Evolutionary conservation across 2,797 vertebrate genomes (phyloP).

Genomic region (Intellagama lesueurii): DNA sequence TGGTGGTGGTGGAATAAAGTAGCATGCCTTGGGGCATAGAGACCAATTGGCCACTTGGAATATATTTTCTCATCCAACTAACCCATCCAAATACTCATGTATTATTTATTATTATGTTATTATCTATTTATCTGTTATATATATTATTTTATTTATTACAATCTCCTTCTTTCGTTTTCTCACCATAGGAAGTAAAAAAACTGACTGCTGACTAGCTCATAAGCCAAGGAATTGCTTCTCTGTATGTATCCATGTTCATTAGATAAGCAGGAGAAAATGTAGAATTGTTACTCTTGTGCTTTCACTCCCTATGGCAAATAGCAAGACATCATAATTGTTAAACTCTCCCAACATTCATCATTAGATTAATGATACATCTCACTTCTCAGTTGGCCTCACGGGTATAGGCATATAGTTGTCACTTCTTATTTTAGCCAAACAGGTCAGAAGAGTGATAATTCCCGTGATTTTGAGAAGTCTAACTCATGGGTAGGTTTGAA

Average conservation of each 20-base stretch:
- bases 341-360: slow-evolving; percentile 49
- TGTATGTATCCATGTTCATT: slow-evolving; percentile 46
- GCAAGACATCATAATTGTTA: slow-evolving; percentile 60
- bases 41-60: not conserved
- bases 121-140: slow-evolving; percentile 30
- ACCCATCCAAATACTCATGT: not conserved
- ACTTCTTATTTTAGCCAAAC: slow-evolving; percentile 32
- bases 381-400: slow-evolving; percentile 46
- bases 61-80: slow-evolving; percentile 35
- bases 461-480: slow-evolving; percentile 43
- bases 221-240: slow-evolving; percentile 43
- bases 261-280: slow-evolving; percentile 30
- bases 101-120: too few relatives aligned
- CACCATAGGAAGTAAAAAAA: slow-evolving; percentile 42
- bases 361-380: slow-evolving; percentile 58
- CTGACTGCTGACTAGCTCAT: slow-evolving; percentile 63
- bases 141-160: too few relatives aligned
- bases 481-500: not conserved
- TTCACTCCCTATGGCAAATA: slow-evolving; percentile 49
- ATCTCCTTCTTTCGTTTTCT: slow-evolving; percentile 57
- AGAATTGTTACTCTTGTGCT: slow-evolving; percentile 54
- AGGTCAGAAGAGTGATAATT: slow-evolving; percentile 29
- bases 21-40: slow-evolving; percentile 20
- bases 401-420: slow-evolving; percentile 44
- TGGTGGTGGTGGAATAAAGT: not conserved